A percentile compares a stretch with the other conserved stretches of the same genome.
Evolutionary conservation across 2,888 invertebrate genomes (phyloP).

Genomic region (Octodonta nipae): DNA sequence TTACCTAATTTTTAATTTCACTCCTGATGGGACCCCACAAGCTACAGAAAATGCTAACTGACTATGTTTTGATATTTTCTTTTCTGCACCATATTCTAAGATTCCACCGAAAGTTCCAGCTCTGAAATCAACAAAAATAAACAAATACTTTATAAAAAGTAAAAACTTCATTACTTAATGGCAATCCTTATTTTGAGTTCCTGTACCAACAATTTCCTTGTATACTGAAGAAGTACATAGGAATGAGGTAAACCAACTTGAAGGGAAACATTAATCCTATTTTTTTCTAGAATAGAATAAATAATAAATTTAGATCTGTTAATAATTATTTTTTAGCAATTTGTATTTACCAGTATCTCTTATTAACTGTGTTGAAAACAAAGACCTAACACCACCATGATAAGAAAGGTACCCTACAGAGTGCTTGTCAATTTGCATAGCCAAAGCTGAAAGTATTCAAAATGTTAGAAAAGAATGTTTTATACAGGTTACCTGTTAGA

Average conservation of each 20-base stretch:
- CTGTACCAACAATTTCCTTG: constrained; percentile 65
- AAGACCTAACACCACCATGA: constrained; percentile 55
- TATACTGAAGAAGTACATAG: constrained; percentile 60
- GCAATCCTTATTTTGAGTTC: constrained; percentile 63
- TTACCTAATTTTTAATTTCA: constrained; percentile 76
- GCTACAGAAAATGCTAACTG: constrained; percentile 72
- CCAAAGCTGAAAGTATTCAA: constrained; percentile 52
- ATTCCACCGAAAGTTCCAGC: constrained; percentile 75
- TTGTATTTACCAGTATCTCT: constrained; percentile 58
- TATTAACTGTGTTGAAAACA: constrained; percentile 70
- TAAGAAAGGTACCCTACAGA: constrained; percentile 81
- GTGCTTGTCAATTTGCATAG: constrained; percentile 73
- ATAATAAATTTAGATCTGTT: not conserved
- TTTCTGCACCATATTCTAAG: constrained; percentile 84
- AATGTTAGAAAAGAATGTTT: not conserved
- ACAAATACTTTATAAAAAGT: constrained; percentile 2
- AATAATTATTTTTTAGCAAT: too few species aligned
- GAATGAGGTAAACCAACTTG: constrained; percentile 76
- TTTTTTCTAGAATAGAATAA: constrained; percentile 27
- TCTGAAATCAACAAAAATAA: too few species aligned
- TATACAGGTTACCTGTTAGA: constrained; percentile 8
- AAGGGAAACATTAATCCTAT: constrained; percentile 49
- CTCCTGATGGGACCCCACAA: constrained; percentile 76
- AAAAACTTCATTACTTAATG: constrained; percentile 22
- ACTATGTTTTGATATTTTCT: constrained; percentile 82